Evolutionary conservation across 2,797 vertebrate genomes (phyloP), one percentile per base, ranked within the genome.

Genomic region (Allobates femoralis): DNA sequence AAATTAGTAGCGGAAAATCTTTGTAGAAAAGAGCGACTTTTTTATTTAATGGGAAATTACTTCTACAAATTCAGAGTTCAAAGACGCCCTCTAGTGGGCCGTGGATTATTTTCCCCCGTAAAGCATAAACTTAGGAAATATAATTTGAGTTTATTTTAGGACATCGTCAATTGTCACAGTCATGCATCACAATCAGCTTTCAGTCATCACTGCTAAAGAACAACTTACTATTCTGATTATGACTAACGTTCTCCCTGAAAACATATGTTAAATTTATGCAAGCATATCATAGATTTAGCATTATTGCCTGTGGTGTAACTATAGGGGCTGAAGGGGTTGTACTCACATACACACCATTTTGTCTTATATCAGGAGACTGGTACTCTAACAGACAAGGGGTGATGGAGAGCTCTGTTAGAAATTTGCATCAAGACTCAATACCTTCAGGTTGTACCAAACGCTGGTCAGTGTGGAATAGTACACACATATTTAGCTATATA

Each of bases 61-160:
- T 26, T n/a, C 12, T 26, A 28, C 23, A 62, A 62, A 69, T 56
- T 34, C n/a, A 79, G 51, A 41, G 46, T 71, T 41, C 19, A 28
- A 21, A 53, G 66, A 30, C 0, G 50, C 80, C 51, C 80, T 71
- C 80, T 82, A 82, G 66, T 71, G 80, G 80, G 3, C 21, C n/a
- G 50, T 18, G 23, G 4, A 71, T n/a, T 51, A 10, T 37, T 74
- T 74, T 28, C 4, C 26, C 28, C 5, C 5, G n/a, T 15, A 46
- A 71, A 56, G 37, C 19, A 69, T 26, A 2, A 56, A 56, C 14
- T 21, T 23, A 19, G 67, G 23, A 66, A 46, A 67, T 8, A 67
- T 62, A 0, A 62, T 16, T 15, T 60, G 60, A 64, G 10, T 23
- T 79, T 80, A 55, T 76, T 19, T 64, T 12, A 41, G 78, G 77